A percentile compares a stretch with the other conserved stretches of the same genome.
phyloP scores from a whole-genome alignment of 64 coral and sea anemone genomes.

The Dendronephthya gigantea region DNA sequence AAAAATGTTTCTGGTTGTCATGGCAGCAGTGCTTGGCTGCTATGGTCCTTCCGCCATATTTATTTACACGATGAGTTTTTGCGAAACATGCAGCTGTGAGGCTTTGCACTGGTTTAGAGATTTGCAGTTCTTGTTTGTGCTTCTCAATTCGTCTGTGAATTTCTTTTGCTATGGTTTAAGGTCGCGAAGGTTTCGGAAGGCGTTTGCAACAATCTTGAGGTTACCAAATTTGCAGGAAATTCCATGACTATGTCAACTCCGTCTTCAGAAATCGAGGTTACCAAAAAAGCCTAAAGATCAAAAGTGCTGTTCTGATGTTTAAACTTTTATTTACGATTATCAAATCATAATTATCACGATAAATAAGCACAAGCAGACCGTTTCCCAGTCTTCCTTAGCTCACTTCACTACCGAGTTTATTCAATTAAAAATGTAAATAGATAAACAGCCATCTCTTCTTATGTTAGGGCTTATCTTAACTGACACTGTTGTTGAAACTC shows the following conservation, averaged over 20 bases:
- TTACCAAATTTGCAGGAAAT: not conserved
- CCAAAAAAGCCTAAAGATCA: not conserved
- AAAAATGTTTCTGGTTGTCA: constrained; percentile 64
- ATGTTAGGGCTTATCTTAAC: no score
- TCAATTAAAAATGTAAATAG: no score
- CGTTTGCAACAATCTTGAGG: not conserved
- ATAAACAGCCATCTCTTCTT: no score
- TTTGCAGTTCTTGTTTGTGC: not conserved
- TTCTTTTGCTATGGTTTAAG: not conserved
- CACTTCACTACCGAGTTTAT: no score
- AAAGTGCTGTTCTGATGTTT: not conserved
- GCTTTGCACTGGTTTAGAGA: constrained; percentile 71
- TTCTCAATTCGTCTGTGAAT: not conserved
- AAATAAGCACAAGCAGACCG: no score
- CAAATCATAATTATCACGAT: no score
- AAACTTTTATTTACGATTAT: not conserved
- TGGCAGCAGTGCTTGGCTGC: constrained; percentile 54
- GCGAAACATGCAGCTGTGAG: constrained; percentile 68
- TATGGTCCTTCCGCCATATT: constrained; percentile 80
- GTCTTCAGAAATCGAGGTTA: not conserved
- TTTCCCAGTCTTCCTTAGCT: no score
- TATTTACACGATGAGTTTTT: constrained; percentile 91
- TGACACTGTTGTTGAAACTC: no score
- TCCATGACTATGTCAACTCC: not conserved
- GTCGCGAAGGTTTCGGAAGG: not conserved